Evolutionary conservation across 2,113 vertebrate genomes (phyloP).

Genomic region (Thryonomys swinderianus): DNA sequence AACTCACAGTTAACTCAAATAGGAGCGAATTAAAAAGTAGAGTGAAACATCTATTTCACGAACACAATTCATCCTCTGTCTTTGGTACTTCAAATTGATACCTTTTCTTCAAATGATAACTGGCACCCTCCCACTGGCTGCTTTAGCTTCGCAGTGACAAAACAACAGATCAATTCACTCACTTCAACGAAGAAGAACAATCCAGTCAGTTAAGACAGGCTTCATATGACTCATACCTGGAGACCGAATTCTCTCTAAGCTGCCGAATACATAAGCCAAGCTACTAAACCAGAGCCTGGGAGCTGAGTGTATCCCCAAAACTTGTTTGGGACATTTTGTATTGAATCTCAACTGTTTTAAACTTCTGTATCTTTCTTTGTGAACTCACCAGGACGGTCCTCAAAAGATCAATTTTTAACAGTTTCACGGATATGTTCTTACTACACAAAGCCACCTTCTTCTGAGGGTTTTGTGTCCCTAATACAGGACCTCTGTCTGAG

Average conservation of each 20-base stretch:
- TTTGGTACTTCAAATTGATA: slow-evolving; percentile 76
- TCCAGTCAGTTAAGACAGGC: slow-evolving; percentile 38
- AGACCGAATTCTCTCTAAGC: slow-evolving; percentile 39
- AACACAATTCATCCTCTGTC: slow-evolving; percentile 73
- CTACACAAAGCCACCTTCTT: neutral
- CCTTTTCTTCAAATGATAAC: slow-evolving; percentile 68
- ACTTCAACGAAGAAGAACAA: slow-evolving; percentile 61
- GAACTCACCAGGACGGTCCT: slow-evolving; percentile 33
- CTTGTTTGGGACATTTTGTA: slow-evolving; percentile 40
- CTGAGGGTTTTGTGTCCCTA: slow-evolving; percentile 1
- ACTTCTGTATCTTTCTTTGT: slow-evolving; percentile 46
- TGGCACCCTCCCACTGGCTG: slow-evolving; percentile 69
- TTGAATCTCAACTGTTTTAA: slow-evolving; percentile 41
- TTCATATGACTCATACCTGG: slow-evolving; percentile 45
- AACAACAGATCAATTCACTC: slow-evolving; percentile 69
- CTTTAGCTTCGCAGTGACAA: slow-evolving; percentile 53
- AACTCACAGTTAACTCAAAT: slow-evolving; percentile 76
- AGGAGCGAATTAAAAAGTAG: slow-evolving; percentile 79
- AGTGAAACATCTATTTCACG: slow-evolving; percentile 73
- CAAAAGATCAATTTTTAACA: slow-evolving; percentile 59
- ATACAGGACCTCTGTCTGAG: slow-evolving; percentile 28
- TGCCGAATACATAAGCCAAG: neutral
- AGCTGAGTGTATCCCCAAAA: slow-evolving; percentile 17
- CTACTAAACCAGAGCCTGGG: neutral
- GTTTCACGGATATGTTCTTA: neutral